Base-by-base conservation (phyloP, 2,797 vertebrate species). In the Heterohyrax brucei region DNA sequence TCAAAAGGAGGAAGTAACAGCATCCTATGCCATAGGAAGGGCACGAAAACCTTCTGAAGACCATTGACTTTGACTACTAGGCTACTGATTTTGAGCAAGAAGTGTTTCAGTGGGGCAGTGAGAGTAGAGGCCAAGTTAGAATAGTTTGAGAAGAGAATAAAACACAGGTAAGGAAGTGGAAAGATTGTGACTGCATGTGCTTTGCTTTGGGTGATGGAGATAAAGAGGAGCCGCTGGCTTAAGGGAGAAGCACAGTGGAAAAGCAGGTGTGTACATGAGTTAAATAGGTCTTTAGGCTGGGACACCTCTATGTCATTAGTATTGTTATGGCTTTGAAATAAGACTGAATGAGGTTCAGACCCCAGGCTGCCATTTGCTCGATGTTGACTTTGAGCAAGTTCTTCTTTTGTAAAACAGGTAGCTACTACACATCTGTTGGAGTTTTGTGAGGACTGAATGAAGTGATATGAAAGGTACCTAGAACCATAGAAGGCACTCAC, bases 171-270 rank as follows among this genome's bases (percentile, higher is more conserved):
- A 83, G 50, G 59, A 88, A 22, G 39, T 33, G 13, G 26, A 91
- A 39, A 39, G 50, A 61, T 1, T 0, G 0, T 13, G 8, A n/a
- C 18, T 46, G 3, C 62, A 0, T 2, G 0, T 7, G 13, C 5
- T 1, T 0, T 48, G 21, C 18, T 48, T 13, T 7, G 7, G 5
- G 1, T 72, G 53, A 0, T 64, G 26, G 46, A 61, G 39, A 44
- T 30, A 30, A 56, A 13, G 26, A 64, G 48, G 22, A 77, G 61
- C 10, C 72, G 14, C 3, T 21, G 62, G 6, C 12, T 8, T 48
- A 3, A 82, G 93, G 56, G 28, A 72, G 5, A 53, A 59, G 44
- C 33, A 7, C 7, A 50, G 21, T 61, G 33, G 24, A 76, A 64
- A 28, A 22, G 46, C 22, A 1, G 19, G 1, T 68, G 10, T 76